Conservation (phyloP, 2,888 invertebrate species). For the Acanthosepion esculentum region DNA sequence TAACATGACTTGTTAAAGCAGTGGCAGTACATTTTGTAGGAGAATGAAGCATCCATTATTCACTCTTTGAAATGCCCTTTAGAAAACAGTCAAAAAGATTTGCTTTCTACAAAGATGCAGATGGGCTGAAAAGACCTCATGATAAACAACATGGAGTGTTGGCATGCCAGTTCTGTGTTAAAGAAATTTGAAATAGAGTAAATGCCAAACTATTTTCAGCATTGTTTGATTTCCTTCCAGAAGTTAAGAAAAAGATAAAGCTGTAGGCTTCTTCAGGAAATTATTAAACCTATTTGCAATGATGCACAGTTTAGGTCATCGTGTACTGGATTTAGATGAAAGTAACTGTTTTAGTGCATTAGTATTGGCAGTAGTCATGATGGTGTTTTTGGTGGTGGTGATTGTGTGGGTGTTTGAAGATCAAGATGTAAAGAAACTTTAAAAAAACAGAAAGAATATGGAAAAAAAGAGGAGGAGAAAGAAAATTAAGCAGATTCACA, state of each 20-base stretch:
- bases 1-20: too few relatives aligned
- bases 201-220: conserved; percentile 2
- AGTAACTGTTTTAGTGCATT: not conserved
- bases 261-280: not conserved
- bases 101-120: not conserved
- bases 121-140: not conserved
- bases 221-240: not conserved
- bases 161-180: not conserved
- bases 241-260: not conserved
- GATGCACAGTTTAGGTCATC: not conserved
- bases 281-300: not conserved
- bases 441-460: not conserved
- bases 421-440: not conserved
- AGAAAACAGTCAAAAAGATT: too few relatives aligned
- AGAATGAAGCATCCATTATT: too few relatives aligned
- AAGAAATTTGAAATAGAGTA: not conserved
- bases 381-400: too few relatives aligned
- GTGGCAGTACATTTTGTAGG: too few relatives aligned
- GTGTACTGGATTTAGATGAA: not conserved
- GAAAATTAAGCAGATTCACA: too few relatives aligned
- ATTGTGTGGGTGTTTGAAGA: not conserved
- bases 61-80: too few relatives aligned
- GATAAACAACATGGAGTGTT: not conserved
- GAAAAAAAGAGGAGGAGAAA: too few relatives aligned
- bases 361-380: not conserved